Base-by-base conservation (phyloP, 1,140 invertebrate genomes). In the Chrysomallon squamiferum region DNA sequence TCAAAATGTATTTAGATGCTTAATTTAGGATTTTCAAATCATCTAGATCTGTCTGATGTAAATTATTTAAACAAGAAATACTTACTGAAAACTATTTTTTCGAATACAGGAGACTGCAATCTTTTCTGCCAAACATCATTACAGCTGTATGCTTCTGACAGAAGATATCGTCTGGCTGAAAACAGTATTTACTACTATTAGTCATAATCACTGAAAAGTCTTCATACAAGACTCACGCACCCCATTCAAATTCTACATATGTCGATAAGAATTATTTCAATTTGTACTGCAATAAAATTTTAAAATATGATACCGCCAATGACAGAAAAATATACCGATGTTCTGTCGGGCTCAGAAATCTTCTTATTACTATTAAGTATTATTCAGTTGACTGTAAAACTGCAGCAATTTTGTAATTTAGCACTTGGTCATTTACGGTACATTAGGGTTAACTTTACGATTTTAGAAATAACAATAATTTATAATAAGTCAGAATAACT, bases 91-190 rank as follows among this genome's bases (percentile, higher is more conserved):
- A 57, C 33, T 18, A 65, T 41, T 60, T 72, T 50, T 38, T 32
- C 33, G 22, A 71, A 57, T 7, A 58, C 27, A 7, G 56, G 61
- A 30, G 61, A 56, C 11, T 66, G 22, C 27, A 71, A 43, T 20
- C 65, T 30, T 30, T 66, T 59, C 9, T 66, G 35, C 69, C 69
- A 71, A 3, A 49, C 56, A 43, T 66, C 61, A 52, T 59, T 47
- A 45, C 69, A 71, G 20, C 57, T 61, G 32, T 71, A 71, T 4
- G 64, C 64, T 49, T 63, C 47, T 15, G 64, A 66, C 25, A 71
- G 56, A 13, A 71, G 30, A 32, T 59, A 33, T 41, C 68, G 33
- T 43, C 57, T 47, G 32, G 35, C 59, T 58, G 43, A 32, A 54
- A 54, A 13, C 45, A 5, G 45, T 3, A 5, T 18, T 47, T 11